Percentiles rank a stretch among this genome's conserved stretches.
Evolutionary conservation across 2,797 vertebrate genomes (phyloP).

Genomic region (Spinibarbus caldwelli): DNA sequence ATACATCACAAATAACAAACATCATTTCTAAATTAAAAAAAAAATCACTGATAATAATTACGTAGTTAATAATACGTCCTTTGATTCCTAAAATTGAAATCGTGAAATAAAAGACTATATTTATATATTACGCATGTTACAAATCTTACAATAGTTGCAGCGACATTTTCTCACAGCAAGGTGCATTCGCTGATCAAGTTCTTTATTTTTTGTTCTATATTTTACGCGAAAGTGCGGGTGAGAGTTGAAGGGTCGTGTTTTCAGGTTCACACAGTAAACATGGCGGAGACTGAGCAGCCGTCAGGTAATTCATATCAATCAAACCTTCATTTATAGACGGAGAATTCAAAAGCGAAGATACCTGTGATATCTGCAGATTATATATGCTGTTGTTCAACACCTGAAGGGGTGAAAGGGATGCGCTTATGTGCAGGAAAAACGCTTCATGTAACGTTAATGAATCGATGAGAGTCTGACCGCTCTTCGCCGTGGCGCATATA

Average conservation of each 20-base stretch:
- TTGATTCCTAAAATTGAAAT: not conserved
- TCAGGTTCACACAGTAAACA: slow-evolving; percentile 59
- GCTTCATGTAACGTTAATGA: not conserved
- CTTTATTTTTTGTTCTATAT: too few species aligned
- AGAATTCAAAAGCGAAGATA: not conserved
- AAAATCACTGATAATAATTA: not conserved
- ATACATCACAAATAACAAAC: not conserved
- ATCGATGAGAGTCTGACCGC: not conserved
- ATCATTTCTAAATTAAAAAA: not conserved
- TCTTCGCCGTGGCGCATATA: not conserved
- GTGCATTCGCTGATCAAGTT: not conserved
- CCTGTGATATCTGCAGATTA: not conserved
- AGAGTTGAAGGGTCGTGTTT: slow-evolving; percentile 58
- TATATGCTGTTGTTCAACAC: not conserved
- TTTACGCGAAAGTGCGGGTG: slow-evolving; percentile 22
- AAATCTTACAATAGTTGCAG: not conserved
- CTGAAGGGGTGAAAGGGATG: not conserved
- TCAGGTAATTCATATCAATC: slow-evolving; percentile 63
- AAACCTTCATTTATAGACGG: not conserved
- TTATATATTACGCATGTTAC: not conserved
- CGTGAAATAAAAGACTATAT: not conserved
- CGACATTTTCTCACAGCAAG: not conserved
- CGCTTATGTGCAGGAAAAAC: not conserved
- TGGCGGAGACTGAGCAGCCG: slow-evolving; percentile 78
- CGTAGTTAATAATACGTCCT: not conserved